phyloP scores from a whole-genome alignment of 2,113 vertebrate species.

The Dromas ardeola region DNA sequence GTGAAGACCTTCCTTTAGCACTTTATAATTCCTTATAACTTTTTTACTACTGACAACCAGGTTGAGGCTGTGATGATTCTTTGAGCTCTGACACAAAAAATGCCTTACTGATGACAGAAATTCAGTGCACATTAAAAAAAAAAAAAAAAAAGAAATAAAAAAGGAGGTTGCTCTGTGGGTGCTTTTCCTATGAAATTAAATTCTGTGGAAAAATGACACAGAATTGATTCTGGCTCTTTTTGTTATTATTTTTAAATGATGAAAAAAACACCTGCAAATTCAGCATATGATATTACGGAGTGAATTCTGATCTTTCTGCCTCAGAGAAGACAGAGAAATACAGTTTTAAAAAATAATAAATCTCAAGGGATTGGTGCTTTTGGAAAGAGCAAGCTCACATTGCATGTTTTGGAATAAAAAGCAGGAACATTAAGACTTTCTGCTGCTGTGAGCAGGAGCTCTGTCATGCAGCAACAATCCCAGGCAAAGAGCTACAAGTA shows the following conservation, averaged over 20 bases:
- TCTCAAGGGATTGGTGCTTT: neutral
- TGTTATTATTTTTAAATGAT: neutral
- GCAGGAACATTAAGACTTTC: neutral
- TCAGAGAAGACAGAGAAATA: neutral
- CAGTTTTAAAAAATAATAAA: neutral
- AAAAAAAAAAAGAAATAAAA: neutral
- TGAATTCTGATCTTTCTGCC: neutral
- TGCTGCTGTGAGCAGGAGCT: neutral
- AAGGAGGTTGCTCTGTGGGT: accelerated
- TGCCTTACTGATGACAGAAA: neutral
- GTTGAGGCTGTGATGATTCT: neutral
- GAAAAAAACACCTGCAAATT: neutral
- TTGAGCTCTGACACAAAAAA: neutral
- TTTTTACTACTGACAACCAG: neutral
- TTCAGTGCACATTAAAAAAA: neutral
- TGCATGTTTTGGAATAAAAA: neutral
- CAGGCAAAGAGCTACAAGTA: neutral
- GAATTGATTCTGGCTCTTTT: neutral
- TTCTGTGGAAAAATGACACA: accelerated
- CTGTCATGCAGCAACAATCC: neutral
- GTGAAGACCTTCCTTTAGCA: neutral
- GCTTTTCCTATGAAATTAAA: neutral
- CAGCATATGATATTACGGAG: neutral
- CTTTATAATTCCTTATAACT: neutral
- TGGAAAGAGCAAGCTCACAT: neutral